phyloP scores from a whole-genome alignment of 2,888 invertebrate genomes.

The Drosophila anomelani region DNA sequence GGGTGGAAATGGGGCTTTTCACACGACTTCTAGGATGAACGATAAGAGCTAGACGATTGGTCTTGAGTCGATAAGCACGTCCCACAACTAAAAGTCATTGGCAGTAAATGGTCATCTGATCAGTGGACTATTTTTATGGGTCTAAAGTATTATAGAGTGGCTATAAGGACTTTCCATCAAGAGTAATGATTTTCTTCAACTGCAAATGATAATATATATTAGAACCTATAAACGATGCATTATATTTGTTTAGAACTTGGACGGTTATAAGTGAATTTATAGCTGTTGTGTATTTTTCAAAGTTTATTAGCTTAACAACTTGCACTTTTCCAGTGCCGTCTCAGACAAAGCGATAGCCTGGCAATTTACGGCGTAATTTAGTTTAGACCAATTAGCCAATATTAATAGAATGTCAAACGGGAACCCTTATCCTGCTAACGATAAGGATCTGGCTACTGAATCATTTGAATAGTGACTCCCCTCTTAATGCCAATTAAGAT shows the following conservation, averaged over 20 bases:
- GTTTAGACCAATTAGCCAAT: not conserved
- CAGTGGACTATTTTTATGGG: slow-evolving; percentile 1
- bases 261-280: slow-evolving; percentile 4
- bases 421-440: not conserved
- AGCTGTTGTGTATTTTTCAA: not conserved
- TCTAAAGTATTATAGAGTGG: not conserved
- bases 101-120: slow-evolving; percentile 18
- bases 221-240: too few species aligned
- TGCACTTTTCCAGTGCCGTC: slow-evolving; percentile 21
- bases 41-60: not conserved
- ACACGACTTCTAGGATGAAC: not conserved
- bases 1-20: slow-evolving; percentile 5
- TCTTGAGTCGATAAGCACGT: not conserved
- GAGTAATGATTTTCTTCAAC: not conserved
- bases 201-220: not conserved
- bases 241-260: not conserved
- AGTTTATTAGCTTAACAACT: slow-evolving; percentile 14
- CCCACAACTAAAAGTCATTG: slow-evolving; percentile 12
- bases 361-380: slow-evolving; percentile 11
- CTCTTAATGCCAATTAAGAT: not conserved
- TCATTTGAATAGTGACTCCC: slow-evolving; percentile 6
- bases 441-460: slow-evolving; percentile 5
- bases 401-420: not conserved
- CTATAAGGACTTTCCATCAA: not conserved
- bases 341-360: slow-evolving; percentile 23